phyloP scores from a whole-genome alignment of 2,888 invertebrate genomes.

The Hypsopygia costalis region DNA sequence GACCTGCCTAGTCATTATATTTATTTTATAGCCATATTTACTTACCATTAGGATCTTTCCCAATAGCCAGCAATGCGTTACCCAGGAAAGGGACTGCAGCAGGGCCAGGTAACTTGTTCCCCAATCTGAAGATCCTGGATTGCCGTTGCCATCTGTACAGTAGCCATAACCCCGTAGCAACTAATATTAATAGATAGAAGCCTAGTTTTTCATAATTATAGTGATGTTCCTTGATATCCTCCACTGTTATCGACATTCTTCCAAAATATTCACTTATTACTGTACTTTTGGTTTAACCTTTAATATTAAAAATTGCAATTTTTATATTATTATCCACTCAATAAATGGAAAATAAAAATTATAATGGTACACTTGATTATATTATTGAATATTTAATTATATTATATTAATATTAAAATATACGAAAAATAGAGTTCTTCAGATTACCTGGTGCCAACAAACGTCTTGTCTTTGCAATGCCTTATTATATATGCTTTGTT shows the following conservation, averaged over 20 bases:
- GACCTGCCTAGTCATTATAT: too few relatives aligned
- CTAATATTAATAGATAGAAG: slow-evolving; percentile 43
- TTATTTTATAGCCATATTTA: too few relatives aligned
- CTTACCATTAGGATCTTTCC: slow-evolving; percentile 83
- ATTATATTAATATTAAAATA: too few relatives aligned
- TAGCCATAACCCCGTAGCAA: slow-evolving; percentile 46
- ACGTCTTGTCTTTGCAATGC: not conserved
- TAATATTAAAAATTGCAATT: too few relatives aligned
- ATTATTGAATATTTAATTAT: too few relatives aligned
- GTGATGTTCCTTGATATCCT: slow-evolving; percentile 19
- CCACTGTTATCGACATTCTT: slow-evolving; percentile 35
- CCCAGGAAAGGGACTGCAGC: slow-evolving; percentile 84
- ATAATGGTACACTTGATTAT: too few relatives aligned
- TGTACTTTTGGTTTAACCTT: too few relatives aligned
- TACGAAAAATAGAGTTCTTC: too few relatives aligned
- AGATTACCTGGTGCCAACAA: too few relatives aligned
- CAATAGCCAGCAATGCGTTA: slow-evolving; percentile 83
- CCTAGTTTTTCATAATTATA: slow-evolving; percentile 25
- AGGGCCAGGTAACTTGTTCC: slow-evolving; percentile 87
- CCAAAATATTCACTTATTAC: slow-evolving; percentile 19
- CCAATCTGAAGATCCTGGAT: slow-evolving; percentile 79
- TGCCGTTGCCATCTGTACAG: slow-evolving; percentile 74
- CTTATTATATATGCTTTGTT: slow-evolving; percentile 7
- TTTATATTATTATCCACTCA: too few relatives aligned
- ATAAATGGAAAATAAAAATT: too few relatives aligned